Base-by-base conservation (phyloP, 2,888 invertebrate genomes). In the Phalangium opilio region DNA sequence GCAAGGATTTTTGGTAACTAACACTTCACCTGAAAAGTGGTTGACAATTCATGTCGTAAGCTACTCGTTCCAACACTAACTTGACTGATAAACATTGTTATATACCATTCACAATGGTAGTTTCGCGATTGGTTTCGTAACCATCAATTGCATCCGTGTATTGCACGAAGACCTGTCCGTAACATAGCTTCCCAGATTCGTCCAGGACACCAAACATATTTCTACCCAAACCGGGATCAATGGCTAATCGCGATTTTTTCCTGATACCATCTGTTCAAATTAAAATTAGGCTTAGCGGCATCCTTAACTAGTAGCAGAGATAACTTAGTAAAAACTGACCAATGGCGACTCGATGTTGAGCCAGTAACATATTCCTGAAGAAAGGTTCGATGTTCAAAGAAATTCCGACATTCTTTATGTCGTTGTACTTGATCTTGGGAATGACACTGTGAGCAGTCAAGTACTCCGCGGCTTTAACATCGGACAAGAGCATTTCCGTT, bases 1-100 rank as follows among this genome's bases (percentile, higher is more conserved):
- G 48, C 67, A 67, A 4, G 68, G 68, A 51, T 66, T 66, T 56
- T 68, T 67, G 11, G 63, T 62, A 17, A 67, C 63, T 32, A 68
- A 55, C 5, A 67, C 61, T 32, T 41, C 36, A 17, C 49, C 53
- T 33, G 43, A 36, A 27, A 27, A 4, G 8, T 27, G 4, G 27
- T 27, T 27, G 8, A 27, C 27, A 7, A 27, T 27, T 27, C 27
- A 27, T 27, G 8, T 8, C 27, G 27, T 27, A 27, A 7, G 4
- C 27, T 27, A 27, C 27, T 27, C 27, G 8, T n/a, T n/a, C 8
- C 8, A 8, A 27, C n/a, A n/a, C n/a, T n/a, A 27, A 27, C 4
- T 27, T 27, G 27, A 7, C 27, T 8, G 8, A 27, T 27, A 27
- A 27, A 27, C 8, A 27, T 27, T 27, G 8, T 7, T 27, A 27